phyloP scores from a whole-genome alignment of 53 echinoderm and acorn worm genomes.

The Zoroaster sp. region DNA sequence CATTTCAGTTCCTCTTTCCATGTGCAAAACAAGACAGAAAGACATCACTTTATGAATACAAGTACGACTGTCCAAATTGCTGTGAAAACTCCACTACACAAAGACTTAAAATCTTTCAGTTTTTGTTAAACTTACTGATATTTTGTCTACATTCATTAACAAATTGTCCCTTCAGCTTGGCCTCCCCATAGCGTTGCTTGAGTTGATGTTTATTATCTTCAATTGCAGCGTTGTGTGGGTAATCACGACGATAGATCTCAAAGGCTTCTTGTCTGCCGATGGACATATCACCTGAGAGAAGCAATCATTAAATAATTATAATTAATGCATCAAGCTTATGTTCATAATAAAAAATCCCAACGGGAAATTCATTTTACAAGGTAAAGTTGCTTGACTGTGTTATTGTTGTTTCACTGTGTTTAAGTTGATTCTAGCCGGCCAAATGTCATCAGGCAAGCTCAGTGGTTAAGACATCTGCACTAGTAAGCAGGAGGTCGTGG shows the following conservation, averaged over 20 bases:
- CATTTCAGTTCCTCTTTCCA: too few relatives aligned
- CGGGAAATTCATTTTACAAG: too few relatives aligned
- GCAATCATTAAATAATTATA: not conserved
- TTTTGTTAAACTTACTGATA: constrained; percentile 71
- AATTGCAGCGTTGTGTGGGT: constrained; percentile 76
- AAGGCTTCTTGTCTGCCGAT: constrained; percentile 97
- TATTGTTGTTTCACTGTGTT: too few relatives aligned
- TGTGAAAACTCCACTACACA: not conserved
- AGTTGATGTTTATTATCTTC: constrained; percentile 84
- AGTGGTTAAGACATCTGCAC: too few relatives aligned
- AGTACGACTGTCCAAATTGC: not conserved
- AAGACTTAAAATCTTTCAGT: not conserved
- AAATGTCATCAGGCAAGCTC: too few relatives aligned
- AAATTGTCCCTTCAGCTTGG: constrained; percentile 83
- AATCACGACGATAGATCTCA: constrained; percentile 92
- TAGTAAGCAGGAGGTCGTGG: too few relatives aligned
- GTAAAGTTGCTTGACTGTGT: too few relatives aligned
- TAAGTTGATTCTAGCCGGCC: too few relatives aligned
- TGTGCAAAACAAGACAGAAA: not conserved
- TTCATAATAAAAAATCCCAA: too few relatives aligned
- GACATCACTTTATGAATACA: not conserved
- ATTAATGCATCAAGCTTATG: too few relatives aligned
- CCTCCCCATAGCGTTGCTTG: constrained; percentile 84
- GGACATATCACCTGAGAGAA: constrained; percentile 87
- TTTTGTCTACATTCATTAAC: constrained; percentile 91